Evolutionary conservation across 2,113 vertebrate species (phyloP).

Genomic region (Bettongia penicillata): DNA sequence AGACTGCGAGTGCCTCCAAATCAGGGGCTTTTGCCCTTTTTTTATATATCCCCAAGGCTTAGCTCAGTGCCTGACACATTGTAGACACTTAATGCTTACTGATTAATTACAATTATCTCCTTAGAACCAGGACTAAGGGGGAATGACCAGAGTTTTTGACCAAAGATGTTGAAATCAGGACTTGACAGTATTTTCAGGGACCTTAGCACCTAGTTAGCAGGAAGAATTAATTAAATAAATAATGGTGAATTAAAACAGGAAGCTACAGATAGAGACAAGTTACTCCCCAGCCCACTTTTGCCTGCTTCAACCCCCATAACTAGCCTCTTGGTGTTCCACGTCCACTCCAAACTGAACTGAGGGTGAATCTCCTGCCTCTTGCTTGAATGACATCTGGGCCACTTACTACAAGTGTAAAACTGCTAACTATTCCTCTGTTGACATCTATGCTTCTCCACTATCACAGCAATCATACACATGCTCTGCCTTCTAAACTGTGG

Average conservation of each 20-base stretch:
- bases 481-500: background rate
- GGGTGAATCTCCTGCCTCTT: background rate
- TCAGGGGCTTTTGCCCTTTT: background rate
- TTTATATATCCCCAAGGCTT: background rate
- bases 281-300: background rate
- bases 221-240: background rate
- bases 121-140: background rate
- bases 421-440: background rate
- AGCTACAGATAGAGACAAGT: background rate
- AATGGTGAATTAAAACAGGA: background rate
- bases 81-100: background rate
- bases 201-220: background rate
- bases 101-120: background rate
- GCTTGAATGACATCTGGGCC: background rate
- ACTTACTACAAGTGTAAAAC: background rate
- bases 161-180: background rate
- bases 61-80: background rate
- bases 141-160: background rate
- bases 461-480: background rate
- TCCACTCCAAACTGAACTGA: background rate
- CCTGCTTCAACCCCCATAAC: background rate
- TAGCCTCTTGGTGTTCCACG: background rate
- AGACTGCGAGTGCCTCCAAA: background rate
- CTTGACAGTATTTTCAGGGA: background rate
- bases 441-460: background rate